Evolutionary conservation across 2,113 vertebrate genomes (phyloP), one percentile per base, ranked within the genome.

Genomic region (Dasyurus viverrinus): DNA sequence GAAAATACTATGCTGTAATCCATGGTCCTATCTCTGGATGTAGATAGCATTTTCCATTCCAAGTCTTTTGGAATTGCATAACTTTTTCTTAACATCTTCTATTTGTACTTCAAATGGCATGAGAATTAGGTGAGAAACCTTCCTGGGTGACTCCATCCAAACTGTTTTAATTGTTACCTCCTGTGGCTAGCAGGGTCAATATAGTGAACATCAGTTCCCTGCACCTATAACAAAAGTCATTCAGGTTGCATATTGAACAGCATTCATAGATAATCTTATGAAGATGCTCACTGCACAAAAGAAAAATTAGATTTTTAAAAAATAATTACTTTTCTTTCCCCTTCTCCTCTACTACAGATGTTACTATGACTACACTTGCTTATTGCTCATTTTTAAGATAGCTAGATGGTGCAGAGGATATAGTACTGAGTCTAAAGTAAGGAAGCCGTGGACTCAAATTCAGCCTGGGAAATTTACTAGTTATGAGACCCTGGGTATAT

Each of bases 11-110:
- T 52, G 50, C 50, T 52, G 50, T 11, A 52, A 52, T 52, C 50
- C 9, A 52, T 52, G 50, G 50, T 11, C 6, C 50, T 52, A 52
- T 52, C 50, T 52, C 50, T 52, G 50, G 9, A 52, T 52, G 50
- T 52, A 9, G 50, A 52, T 52, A 9, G 50, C 50, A 52, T 52
- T 52, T 52, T 52, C 50, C 50, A 52, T 52, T 52, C 50, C 50
- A 52, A 52, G 50, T 52, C 10, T 52, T 52, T 52, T 52, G 50
- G 50, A 52, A 52, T 11, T 52, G 50, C 52, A 92, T 52, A 16
- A 3, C n/a, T 0, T 0, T 0, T 46, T 89, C n/a, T 19, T n/a
- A 0, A 9, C 27, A 1, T 48, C 50, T 14, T 2, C 89, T 54
- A 89, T 3, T 92, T 11, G 6, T 2, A 52, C 27, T 3, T 0